Base-by-base conservation (phyloP, 2,113 vertebrate genomes). In the Orthochromis indermauri region DNA sequence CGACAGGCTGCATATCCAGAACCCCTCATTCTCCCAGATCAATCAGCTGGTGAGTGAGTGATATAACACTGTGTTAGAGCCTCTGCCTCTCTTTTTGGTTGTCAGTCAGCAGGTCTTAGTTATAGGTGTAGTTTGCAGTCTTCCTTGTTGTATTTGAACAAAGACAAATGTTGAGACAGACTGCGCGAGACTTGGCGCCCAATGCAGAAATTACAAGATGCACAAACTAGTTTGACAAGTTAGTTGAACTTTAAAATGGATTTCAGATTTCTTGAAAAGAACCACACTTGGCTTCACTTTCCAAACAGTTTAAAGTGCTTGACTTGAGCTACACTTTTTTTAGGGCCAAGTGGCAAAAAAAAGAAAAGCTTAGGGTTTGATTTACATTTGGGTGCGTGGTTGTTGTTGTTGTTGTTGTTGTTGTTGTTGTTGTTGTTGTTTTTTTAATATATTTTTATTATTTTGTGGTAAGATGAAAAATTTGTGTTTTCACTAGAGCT, bases 21-120 rank as follows among this genome's bases (percentile, higher is more conserved):
- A 99, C 91, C 98, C 98, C 0, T 99, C 98, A 0, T 99, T 99
- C 94, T 99, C 99, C 4, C 99, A 99, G 96, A 98, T 99, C 95
- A 99, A 99, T 94, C 98, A 99, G 95, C 96, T 99, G 98, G 98
- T 99, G 94, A 97, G 97, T 93, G 47, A 76, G 24, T 92, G 40
- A 79, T 21, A 81, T 4, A 3, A 78, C 71, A 79, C 53, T 9
- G 28, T 11, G 17, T 53, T 5, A 17, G 19, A 13, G 12, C 53
- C 13, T 16, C 16, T 2, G 1, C 33, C 37, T 17, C 37, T 76
- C 14, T 49, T 42, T 73, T 31, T 51, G 49, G 59, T 66, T 66
- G 33, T 37, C 49, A 28, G 40, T 88, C 42, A 49, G 37, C 73
- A 42, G 54, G 14, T 85, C 57, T 83, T 37, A 66, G 35, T 54